phyloP scores from a whole-genome alignment of 2,888 invertebrate genomes.

The Tanytarsus gracilentus region DNA sequence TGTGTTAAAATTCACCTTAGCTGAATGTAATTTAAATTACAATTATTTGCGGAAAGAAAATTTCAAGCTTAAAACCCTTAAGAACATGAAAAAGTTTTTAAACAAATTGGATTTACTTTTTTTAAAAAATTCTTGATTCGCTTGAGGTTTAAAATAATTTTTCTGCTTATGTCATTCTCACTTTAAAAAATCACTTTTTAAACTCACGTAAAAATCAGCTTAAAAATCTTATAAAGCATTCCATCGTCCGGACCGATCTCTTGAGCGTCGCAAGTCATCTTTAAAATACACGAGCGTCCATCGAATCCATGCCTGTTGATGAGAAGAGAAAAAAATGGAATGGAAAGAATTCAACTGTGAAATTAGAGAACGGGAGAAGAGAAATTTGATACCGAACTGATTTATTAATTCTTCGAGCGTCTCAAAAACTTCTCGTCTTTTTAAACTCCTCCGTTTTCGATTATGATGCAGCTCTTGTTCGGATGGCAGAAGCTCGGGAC shows the following conservation, averaged over 20 bases:
- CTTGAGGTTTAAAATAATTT: no score
- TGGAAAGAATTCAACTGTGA: background rate
- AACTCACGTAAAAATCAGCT: conserved; percentile 50
- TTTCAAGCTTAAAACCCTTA: no score
- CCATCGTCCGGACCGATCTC: conserved; percentile 37
- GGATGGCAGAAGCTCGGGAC: conserved; percentile 33
- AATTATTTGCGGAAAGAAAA: no score
- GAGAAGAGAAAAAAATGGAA: background rate
- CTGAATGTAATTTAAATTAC: no score
- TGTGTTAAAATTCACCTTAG: no score
- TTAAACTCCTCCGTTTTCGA: conserved; percentile 34
- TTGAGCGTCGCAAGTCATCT: conserved; percentile 59
- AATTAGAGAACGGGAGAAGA: no score
- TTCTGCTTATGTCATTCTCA: no score
- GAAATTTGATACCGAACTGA: no score
- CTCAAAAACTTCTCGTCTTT: conserved; percentile 51
- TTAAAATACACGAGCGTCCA: conserved; percentile 60
- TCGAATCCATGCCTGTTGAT: conserved; percentile 57
- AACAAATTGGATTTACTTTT: no score
- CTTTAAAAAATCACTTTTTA: no score
- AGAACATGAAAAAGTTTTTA: no score
- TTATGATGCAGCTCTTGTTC: conserved; percentile 47
- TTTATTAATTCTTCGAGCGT: conserved; percentile 50
- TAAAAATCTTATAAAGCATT: conserved; percentile 48
- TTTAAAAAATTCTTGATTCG: no score